Evolutionary conservation across 1,140 invertebrate genomes (phyloP).

Genomic region (Polypedilum vanderplanki): DNA sequence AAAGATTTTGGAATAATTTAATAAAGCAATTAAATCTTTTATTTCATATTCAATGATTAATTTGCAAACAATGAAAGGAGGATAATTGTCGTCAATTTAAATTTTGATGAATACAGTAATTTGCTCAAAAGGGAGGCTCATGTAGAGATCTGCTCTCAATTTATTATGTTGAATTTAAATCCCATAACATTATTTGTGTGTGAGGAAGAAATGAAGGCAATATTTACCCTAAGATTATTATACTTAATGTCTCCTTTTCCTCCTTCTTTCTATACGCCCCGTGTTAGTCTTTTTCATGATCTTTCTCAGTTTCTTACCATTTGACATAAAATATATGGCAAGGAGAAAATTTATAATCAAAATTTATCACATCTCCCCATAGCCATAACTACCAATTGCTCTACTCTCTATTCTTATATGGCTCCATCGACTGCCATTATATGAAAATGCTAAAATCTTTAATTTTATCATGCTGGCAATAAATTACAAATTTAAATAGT

Average conservation of each 20-base stretch:
- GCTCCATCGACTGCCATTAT: not conserved
- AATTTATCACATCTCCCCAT: not conserved
- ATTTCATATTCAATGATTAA: too few species aligned
- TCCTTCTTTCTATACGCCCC: not conserved
- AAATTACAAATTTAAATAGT: constrained; percentile 7
- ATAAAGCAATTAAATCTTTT: too few species aligned
- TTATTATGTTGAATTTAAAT: not conserved
- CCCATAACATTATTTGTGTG: not conserved
- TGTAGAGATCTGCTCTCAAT: not conserved
- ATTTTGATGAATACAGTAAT: too few species aligned
- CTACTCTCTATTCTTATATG: not conserved
- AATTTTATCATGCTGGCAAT: not conserved
- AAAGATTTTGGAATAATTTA: too few species aligned
- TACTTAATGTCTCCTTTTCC: not conserved
- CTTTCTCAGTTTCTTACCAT: not conserved
- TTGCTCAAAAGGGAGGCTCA: too few species aligned
- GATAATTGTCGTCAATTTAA: too few species aligned
- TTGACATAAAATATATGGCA: not conserved
- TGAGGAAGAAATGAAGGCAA: not conserved
- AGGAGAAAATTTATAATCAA: not conserved
- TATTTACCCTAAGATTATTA: constrained; percentile 12
- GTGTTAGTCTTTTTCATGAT: not conserved
- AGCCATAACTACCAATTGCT: not conserved
- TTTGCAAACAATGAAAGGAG: too few species aligned
- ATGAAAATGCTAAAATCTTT: not conserved